These are phyloP conservation scores for Gambusia yucatana DNA, from an alignment of 2,797 vertebrate genomes.

Conservation along the genomic window DNA sequence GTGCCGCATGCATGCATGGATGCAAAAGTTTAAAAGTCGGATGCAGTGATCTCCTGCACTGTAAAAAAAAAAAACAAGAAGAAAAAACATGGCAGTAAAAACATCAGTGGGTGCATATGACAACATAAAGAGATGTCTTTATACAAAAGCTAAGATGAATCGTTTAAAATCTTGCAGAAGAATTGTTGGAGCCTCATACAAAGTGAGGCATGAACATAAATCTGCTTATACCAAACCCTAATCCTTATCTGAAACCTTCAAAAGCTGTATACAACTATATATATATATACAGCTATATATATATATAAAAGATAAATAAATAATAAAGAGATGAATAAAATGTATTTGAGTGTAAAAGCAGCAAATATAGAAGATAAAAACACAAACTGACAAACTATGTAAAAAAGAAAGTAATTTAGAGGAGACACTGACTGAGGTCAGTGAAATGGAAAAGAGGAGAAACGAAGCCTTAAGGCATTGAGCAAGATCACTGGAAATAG, in stretches of 20 bases:
- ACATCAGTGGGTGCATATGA: background rate
- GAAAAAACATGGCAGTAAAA: conserved; percentile 57
- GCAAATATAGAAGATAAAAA: background rate
- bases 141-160: background rate
- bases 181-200: background rate
- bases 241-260: background rate
- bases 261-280: too few relatives aligned
- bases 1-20: conserved; percentile 11
- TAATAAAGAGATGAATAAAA: background rate
- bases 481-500: background rate
- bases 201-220: background rate
- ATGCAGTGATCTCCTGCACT: background rate
- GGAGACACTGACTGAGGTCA: background rate
- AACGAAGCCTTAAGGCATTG: background rate
- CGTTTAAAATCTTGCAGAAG: background rate
- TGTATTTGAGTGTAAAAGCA: background rate
- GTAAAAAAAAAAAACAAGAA: too few relatives aligned
- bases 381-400: background rate
- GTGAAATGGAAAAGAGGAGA: conserved; percentile 4
- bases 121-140: background rate
- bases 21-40: background rate
- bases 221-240: background rate
- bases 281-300: too few relatives aligned
- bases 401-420: conserved; percentile 18
- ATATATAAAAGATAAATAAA: too few relatives aligned